These are phyloP conservation scores for Xenopus borealis DNA, from an alignment of 2,113 vertebrate species.

Conservation along the genomic window DNA sequence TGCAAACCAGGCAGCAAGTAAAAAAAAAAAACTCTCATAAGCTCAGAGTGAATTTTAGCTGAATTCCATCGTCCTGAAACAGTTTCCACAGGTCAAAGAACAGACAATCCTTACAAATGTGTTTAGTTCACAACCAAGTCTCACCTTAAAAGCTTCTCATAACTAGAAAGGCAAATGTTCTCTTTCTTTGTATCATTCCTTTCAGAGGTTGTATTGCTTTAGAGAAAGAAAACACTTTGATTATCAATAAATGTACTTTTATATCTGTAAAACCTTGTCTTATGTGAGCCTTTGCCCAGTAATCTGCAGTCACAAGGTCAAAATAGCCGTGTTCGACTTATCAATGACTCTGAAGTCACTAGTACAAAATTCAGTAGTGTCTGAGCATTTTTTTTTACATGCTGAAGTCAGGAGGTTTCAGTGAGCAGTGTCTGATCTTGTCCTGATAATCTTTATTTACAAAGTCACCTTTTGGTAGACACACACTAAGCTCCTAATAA, in stretches of 20 bases:
- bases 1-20: slow-evolving; percentile 16
- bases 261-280: background rate
- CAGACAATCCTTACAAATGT: slow-evolving; percentile 11
- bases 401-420: background rate
- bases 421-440: background rate
- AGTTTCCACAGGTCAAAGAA: slow-evolving; percentile 14
- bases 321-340: background rate
- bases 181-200: background rate
- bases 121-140: slow-evolving; percentile 11
- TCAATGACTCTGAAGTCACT: background rate
- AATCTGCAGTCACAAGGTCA: background rate
- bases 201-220: background rate
- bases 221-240: background rate
- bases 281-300: background rate
- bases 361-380: background rate
- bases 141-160: background rate
- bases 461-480: background rate
- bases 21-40: slow-evolving; percentile 20
- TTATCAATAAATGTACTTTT: background rate
- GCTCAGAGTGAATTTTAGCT: slow-evolving; percentile 21
- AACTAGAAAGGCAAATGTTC: slow-evolving; percentile 9
- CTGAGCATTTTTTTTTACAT: background rate
- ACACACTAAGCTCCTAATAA: too few species aligned
- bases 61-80: slow-evolving; percentile 38
- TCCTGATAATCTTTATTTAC: slow-evolving; percentile 1